A percentile compares a stretch with the other conserved stretches of the same genome.
phyloP scores from a whole-genome alignment of 2,888 invertebrate genomes.

The Drosophila helvetica region DNA sequence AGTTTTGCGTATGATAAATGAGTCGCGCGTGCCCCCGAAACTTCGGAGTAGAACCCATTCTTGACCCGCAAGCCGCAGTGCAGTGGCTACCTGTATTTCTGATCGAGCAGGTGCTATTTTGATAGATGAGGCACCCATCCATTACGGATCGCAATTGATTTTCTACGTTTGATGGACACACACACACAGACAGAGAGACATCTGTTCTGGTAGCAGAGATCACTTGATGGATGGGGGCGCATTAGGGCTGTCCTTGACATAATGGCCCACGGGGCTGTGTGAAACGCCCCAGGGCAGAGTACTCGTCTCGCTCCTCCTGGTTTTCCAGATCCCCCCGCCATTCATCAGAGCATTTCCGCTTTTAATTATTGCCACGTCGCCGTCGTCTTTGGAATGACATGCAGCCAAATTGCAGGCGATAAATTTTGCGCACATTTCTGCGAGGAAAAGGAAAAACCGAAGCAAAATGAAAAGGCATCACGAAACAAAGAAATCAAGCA shows the following conservation, averaged over 20 bases:
- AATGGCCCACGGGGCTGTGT: background rate
- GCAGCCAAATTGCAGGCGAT: conserved; percentile 80
- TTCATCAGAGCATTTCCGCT: conserved; percentile 74
- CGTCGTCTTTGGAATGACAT: conserved; percentile 66
- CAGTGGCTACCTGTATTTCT: conserved; percentile 70
- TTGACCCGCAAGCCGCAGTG: conserved; percentile 13
- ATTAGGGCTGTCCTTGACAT: background rate
- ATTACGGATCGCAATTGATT: conserved; percentile 64
- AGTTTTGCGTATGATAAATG: conserved; percentile 63
- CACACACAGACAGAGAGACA: background rate
- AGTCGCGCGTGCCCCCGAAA: conserved; percentile 59
- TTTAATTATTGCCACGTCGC: conserved; percentile 78
- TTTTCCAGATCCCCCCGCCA: conserved; percentile 27
- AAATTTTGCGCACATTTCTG: conserved; percentile 71
- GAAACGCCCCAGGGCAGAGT: background rate
- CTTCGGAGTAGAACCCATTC: conserved; percentile 1
- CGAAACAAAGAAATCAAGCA: background rate
- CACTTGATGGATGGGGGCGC: conserved; percentile 59
- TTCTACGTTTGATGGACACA: conserved; percentile 28
- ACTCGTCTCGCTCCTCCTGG: background rate
- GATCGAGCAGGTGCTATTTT: conserved; percentile 76
- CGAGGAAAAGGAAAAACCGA: conserved; percentile 25
- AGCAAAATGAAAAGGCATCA: background rate
- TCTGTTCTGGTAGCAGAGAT: conserved; percentile 2
- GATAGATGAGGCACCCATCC: conserved; percentile 70